phyloP scores from a whole-genome alignment of 2,888 invertebrate genomes.

The Ctena decussata region DNA sequence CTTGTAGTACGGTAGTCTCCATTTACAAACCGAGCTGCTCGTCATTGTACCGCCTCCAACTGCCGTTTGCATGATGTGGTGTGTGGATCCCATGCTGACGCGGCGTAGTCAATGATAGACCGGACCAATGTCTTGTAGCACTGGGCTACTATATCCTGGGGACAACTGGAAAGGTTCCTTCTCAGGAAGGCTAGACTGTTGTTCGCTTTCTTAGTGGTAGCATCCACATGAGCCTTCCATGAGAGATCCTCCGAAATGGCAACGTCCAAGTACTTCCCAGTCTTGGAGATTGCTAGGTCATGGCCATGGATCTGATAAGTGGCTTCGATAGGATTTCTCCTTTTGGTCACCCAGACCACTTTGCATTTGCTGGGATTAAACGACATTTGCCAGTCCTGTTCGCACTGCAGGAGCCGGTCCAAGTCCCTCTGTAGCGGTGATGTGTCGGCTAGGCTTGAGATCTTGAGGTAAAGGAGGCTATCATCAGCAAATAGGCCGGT shows the following conservation, averaged over 20 bases:
- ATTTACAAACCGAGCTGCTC: slow-evolving; percentile 14
- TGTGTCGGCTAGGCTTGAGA: slow-evolving; percentile 21
- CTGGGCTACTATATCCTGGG: slow-evolving; percentile 30
- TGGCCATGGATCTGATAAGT: slow-evolving; percentile 14
- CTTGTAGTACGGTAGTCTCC: not conserved
- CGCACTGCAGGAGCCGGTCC: slow-evolving; percentile 38
- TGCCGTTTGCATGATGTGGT: too few species aligned
- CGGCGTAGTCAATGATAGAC: slow-evolving; percentile 36
- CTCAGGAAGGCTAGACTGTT: slow-evolving; percentile 18
- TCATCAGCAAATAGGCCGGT: slow-evolving; percentile 61
- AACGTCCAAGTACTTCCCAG: slow-evolving; percentile 15
- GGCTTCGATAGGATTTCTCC: slow-evolving; percentile 9
- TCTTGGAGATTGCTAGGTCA: not conserved
- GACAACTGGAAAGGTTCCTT: slow-evolving; percentile 34
- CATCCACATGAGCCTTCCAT: slow-evolving; percentile 8
- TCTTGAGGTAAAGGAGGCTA: slow-evolving; percentile 45
- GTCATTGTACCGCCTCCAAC: slow-evolving; percentile 37
- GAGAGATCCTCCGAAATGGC: slow-evolving; percentile 4
- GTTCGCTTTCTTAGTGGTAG: not conserved
- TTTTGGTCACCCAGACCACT: slow-evolving; percentile 35
- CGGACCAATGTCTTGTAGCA: slow-evolving; percentile 33
- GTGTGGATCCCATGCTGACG: slow-evolving; percentile 42
- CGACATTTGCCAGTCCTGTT: slow-evolving; percentile 51
- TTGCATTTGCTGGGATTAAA: slow-evolving; percentile 58
- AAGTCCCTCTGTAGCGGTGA: slow-evolving; percentile 49